Conservation (phyloP, 2,797 vertebrate genomes). For the Chaetophractus vellerosus region DNA sequence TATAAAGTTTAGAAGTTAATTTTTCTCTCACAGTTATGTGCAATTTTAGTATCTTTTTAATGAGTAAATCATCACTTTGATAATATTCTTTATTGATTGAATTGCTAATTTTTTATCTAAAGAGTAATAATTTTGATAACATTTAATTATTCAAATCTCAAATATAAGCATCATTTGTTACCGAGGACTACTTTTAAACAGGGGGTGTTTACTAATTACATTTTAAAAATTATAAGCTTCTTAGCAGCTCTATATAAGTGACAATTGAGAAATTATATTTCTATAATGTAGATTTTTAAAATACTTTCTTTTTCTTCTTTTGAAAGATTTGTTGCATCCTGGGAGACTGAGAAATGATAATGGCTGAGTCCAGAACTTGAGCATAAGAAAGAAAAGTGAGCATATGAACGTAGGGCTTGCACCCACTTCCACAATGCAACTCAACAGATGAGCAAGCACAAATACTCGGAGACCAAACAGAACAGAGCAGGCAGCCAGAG, state of each 20-base stretch:
- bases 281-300: neutral
- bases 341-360: neutral
- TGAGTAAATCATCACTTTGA: neutral
- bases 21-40: neutral
- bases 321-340: neutral
- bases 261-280: neutral
- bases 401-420: neutral
- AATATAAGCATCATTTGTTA: neutral
- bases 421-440: neutral
- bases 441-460: neutral
- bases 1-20: neutral
- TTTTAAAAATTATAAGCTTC: neutral
- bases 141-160: slow-evolving; percentile 1
- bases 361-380: neutral
- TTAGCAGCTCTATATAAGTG: neutral
- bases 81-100: neutral
- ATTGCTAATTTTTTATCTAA: neutral
- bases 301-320: neutral
- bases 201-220: neutral
- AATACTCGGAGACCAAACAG: neutral
- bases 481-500: neutral
- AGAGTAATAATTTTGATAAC: neutral
- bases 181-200: neutral
- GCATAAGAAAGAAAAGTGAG: neutral
- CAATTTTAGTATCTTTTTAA: slow-evolving; percentile 40